Percentiles rank a stretch among this genome's conserved stretches.
These are phyloP conservation scores for Rachycentron canadum DNA, from an alignment of 2,797 vertebrate genomes.

Conservation along the genomic window DNA sequence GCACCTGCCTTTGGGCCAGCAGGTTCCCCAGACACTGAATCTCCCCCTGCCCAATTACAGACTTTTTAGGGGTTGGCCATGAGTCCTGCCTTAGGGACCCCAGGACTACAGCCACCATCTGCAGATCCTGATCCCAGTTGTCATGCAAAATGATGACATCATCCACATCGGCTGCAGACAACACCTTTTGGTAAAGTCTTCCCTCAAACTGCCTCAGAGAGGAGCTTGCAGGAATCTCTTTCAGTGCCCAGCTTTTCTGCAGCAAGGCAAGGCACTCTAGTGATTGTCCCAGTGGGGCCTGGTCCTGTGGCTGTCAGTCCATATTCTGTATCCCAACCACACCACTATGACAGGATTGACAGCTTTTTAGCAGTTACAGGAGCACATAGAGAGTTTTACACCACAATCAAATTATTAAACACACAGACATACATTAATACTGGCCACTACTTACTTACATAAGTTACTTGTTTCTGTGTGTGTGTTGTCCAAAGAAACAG, in stretches of 20 bases:
- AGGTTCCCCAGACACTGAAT: constrained; percentile 59
- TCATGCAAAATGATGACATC: constrained; percentile 58
- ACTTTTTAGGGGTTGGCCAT: constrained; percentile 63
- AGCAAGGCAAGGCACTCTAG: neutral
- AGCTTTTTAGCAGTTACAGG: neutral
- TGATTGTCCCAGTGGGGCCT: neutral
- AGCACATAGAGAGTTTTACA: neutral
- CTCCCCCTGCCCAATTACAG: constrained; percentile 67
- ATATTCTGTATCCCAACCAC: neutral
- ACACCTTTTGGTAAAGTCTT: constrained; percentile 5
- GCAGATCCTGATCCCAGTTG: constrained; percentile 45
- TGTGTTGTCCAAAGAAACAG: constrained; percentile 2
- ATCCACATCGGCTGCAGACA: constrained; percentile 22
- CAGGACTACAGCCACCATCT: constrained; percentile 56
- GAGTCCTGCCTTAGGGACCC: constrained; percentile 55
- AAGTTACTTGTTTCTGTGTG: neutral
- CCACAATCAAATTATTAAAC: constrained; percentile 1
- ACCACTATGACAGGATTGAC: neutral
- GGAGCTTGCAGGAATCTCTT: constrained; percentile 6
- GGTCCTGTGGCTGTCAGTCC: neutral
- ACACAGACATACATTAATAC: neutral
- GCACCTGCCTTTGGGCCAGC: constrained; percentile 70
- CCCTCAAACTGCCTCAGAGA: neutral
- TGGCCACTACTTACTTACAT: neutral
- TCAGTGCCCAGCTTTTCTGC: neutral